Base-by-base conservation (phyloP, 1,140 invertebrate genomes). In the Rhopalosiphum padi region DNA sequence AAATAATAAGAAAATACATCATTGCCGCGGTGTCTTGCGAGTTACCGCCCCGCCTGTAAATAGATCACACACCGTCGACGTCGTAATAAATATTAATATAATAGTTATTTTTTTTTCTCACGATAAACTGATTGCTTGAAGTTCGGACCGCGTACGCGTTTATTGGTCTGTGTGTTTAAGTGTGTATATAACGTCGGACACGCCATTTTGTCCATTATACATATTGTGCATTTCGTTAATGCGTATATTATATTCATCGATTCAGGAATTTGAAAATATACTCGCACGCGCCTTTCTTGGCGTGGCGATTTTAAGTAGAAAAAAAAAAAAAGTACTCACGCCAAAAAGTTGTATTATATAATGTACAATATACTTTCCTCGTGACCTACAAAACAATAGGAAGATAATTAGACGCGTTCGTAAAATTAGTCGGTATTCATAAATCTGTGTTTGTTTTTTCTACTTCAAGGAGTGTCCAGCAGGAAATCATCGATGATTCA, bases 371-470 rank as follows among this genome's bases (percentile, higher is more conserved):
- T 60, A 60, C 25, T 55, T 90, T 90, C 43, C 53, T 90, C 53
- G 30, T 23, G 37, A 90, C 37, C 35, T 21, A 43, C 11, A 60
- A 68, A 90, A 90, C 89, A 90, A 90, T 90, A 46, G 25, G 25
- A n/a, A 21, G 23, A 90, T 35, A 60, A 68, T 89, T 55, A 55
- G 37, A n/a, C 55, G 30, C 18, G 15, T 90, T 90, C 23, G 25
- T 90, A 37, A 90, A 90, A 90, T 90, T 90, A 90, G 53, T 68
- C 37, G 37, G 89, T 68, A 90, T 90, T 90, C 53, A 68, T 41
- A 68, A n/a, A 55, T 60, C 37, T 43, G 21, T n/a, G 37, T 68
- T 90, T 68, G 18, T 25, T 68, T 43, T 90, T 60, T 90, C 41
- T 88, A 6, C 25, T 68, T 68, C 43, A 22, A 41, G 55, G 89